phyloP scores from a whole-genome alignment of 2,797 vertebrate genomes.

The Emys orbicularis region DNA sequence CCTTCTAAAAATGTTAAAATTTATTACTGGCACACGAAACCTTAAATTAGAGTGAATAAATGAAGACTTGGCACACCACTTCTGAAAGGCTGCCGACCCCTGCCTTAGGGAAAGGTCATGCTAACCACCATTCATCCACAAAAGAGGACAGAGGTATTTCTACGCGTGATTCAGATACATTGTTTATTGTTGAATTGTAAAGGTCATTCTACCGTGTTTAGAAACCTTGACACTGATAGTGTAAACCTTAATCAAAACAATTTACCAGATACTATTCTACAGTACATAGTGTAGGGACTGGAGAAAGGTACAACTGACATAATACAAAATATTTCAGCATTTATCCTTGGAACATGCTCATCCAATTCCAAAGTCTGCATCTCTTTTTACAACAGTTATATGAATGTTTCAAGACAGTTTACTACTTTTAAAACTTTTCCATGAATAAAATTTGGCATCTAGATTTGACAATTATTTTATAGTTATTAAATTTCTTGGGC shows the following conservation, averaged over 20 bases:
- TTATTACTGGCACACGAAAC: no score
- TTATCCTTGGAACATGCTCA: background rate
- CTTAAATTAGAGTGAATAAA: no score
- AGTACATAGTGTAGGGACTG: background rate
- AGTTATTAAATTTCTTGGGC: background rate
- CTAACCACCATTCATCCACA: background rate
- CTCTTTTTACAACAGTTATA: background rate
- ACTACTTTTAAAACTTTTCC: background rate
- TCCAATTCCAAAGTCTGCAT: background rate
- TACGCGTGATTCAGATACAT: background rate
- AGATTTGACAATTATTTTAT: background rate
- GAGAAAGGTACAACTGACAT: background rate
- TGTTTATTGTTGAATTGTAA: conserved; percentile 34
- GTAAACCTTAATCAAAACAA: conserved; percentile 50
- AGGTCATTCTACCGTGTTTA: conserved; percentile 50
- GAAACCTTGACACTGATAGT: conserved; percentile 21
- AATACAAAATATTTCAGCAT: background rate
- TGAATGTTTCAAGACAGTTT: background rate
- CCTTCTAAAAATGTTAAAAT: no score
- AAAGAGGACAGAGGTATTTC: background rate
- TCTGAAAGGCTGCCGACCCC: no score
- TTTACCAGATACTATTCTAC: conserved; percentile 21
- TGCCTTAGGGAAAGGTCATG: conserved; percentile 1
- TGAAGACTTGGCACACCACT: no score
- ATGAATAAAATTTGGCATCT: background rate